These are phyloP conservation scores for Phaenicophaeus curvirostris DNA, from an alignment of 2,797 vertebrate species.

Conservation along the genomic window DNA sequence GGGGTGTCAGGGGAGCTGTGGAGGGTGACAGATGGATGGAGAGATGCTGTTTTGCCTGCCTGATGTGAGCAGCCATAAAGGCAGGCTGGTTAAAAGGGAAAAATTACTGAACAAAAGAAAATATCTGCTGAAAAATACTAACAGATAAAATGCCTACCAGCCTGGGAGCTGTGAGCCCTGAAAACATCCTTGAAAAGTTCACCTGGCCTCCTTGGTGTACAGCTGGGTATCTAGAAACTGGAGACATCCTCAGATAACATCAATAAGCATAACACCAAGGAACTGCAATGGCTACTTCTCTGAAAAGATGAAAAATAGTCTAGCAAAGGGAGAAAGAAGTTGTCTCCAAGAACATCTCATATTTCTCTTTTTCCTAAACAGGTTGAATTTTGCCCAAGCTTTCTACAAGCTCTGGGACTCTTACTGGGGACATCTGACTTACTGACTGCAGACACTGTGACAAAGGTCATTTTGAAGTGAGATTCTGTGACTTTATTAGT, in stretches of 20 bases:
- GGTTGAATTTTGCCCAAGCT: neutral
- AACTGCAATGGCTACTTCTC: neutral
- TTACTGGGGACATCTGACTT: neutral
- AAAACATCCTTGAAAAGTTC: neutral
- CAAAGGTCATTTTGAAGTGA: neutral
- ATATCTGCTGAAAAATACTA: neutral
- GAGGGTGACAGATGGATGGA: neutral
- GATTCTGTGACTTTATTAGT: neutral
- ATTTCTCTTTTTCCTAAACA: neutral
- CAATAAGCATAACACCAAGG: neutral
- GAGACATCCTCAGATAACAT: neutral
- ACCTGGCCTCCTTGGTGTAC: neutral
- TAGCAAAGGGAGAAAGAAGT: neutral
- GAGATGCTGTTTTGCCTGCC: neutral
- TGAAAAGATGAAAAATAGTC: neutral
- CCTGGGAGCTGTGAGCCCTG: neutral
- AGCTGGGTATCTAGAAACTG: neutral
- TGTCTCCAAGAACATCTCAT: neutral
- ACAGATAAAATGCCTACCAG: neutral
- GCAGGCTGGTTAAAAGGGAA: neutral
- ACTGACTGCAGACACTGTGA: neutral
- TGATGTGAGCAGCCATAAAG: neutral
- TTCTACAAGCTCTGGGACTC: neutral
- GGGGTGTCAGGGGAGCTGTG: rapidly evolving
- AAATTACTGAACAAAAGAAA: neutral